Percentiles rank a stretch among this genome's conserved stretches.
Evolutionary conservation across 2,888 invertebrate species (phyloP).

Genomic region (Drosophila algonquin): DNA sequence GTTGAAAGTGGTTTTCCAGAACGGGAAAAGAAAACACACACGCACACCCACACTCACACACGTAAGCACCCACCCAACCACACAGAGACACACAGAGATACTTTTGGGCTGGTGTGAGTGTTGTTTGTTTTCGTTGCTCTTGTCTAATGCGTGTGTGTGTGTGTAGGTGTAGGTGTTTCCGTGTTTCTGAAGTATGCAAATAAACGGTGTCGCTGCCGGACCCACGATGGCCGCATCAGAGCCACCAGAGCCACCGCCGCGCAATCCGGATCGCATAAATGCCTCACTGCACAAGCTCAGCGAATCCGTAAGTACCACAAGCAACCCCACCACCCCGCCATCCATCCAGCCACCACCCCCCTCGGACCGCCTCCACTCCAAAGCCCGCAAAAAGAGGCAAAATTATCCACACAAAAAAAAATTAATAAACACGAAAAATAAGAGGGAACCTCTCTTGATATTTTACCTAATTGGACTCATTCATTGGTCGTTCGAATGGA

Average conservation of each 20-base stretch:
- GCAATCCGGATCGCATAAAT: conserved; percentile 84
- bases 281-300: conserved; percentile 84
- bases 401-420: conserved; percentile 22
- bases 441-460: no score
- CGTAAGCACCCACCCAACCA: conserved; percentile 19
- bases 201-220: conserved; percentile 83
- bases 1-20: conserved; percentile 16
- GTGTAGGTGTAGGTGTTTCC: conserved; percentile 27
- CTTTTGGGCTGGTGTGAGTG: neutral
- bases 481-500: conserved; percentile 61
- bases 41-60: neutral
- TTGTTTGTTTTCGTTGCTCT: neutral
- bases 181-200: conserved; percentile 81
- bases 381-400: conserved; percentile 33
- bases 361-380: conserved; percentile 11
- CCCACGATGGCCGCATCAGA: conserved; percentile 84
- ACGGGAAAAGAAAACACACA: conserved; percentile 8
- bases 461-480: conserved; percentile 71
- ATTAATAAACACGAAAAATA: no score
- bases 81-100: conserved; percentile 7
- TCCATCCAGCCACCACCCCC: conserved; percentile 8
- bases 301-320: conserved; percentile 83
- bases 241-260: conserved; percentile 84
- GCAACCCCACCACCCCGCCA: conserved; percentile 28
- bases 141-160: conserved; percentile 33